phyloP scores from a whole-genome alignment of 2,113 vertebrate species.

The Dicrurus megarhynchus region DNA sequence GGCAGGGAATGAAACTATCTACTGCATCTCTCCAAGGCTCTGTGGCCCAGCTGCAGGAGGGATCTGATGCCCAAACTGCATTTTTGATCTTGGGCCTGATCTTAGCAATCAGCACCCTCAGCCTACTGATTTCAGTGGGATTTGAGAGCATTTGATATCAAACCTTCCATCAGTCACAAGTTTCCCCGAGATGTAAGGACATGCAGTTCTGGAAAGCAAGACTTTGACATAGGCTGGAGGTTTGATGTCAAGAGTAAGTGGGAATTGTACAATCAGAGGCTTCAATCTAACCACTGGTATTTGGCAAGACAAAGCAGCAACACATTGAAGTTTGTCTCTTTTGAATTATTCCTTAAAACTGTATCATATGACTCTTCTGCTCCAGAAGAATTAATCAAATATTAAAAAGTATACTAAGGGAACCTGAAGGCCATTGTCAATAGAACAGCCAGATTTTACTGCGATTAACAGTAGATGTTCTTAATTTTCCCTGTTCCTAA shows the following conservation, averaged over 20 bases:
- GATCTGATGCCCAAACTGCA: background rate
- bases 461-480: background rate
- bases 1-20: background rate
- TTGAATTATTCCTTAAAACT: slow-evolving; percentile 1
- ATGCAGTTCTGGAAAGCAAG: background rate
- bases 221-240: background rate
- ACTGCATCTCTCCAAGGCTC: background rate
- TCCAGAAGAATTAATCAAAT: background rate
- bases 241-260: slow-evolving; percentile 17
- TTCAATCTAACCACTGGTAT: slow-evolving; percentile 27
- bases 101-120: background rate
- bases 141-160: background rate
- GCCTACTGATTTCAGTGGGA: background rate
- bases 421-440: background rate
- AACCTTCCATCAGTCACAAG: slow-evolving; percentile 37
- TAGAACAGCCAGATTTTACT: background rate
- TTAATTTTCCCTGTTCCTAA: background rate
- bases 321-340: background rate
- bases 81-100: background rate
- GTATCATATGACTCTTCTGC: slow-evolving; percentile 27
- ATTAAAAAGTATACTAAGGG: background rate
- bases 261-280: background rate
- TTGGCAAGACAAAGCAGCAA: slow-evolving; percentile 16
- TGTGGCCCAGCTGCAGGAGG: background rate
- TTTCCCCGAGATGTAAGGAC: background rate